Evolutionary conservation across 1,140 invertebrate genomes (phyloP).

Genomic region (Araneus ventricosus): DNA sequence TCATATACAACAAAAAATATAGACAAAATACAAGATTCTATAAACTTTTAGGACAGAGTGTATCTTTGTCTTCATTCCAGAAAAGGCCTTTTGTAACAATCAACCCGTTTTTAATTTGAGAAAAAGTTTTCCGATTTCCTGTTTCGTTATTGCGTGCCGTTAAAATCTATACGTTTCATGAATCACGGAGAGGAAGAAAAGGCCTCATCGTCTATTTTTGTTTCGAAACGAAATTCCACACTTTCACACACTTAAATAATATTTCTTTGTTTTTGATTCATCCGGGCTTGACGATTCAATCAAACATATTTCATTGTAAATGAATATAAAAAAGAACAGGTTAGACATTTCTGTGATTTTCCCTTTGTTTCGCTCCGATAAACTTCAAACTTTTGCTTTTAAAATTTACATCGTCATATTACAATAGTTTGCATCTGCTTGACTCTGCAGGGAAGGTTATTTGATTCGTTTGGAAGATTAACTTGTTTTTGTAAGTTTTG

Average conservation of each 20-base stretch:
- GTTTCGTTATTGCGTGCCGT: conserved; percentile 35
- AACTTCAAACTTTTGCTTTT: too few relatives aligned
- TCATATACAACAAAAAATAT: too few relatives aligned
- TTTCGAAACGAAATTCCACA: conserved; percentile 11
- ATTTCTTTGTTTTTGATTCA: background rate
- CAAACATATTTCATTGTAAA: conserved; percentile 19
- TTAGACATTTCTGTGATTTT: background rate
- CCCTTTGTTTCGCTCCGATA: background rate
- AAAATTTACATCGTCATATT: too few relatives aligned
- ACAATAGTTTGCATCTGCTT: too few relatives aligned
- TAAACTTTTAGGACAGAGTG: too few relatives aligned
- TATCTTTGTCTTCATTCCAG: too few relatives aligned
- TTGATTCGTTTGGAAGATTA: too few relatives aligned
- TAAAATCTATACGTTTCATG: background rate
- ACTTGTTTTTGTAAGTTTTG: too few relatives aligned
- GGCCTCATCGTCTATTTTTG: conserved; percentile 7
- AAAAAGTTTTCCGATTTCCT: conserved; percentile 5
- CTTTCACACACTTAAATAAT: conserved; percentile 38
- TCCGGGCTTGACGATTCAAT: background rate
- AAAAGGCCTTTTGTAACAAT: background rate
- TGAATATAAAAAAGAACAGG: background rate
- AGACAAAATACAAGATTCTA: too few relatives aligned
- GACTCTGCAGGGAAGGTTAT: too few relatives aligned
- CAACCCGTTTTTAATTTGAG: background rate
- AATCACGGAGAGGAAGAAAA: background rate